These are phyloP conservation scores for Lacerta agilis DNA, from an alignment of 2,797 vertebrate genomes.

Conservation along the genomic window DNA sequence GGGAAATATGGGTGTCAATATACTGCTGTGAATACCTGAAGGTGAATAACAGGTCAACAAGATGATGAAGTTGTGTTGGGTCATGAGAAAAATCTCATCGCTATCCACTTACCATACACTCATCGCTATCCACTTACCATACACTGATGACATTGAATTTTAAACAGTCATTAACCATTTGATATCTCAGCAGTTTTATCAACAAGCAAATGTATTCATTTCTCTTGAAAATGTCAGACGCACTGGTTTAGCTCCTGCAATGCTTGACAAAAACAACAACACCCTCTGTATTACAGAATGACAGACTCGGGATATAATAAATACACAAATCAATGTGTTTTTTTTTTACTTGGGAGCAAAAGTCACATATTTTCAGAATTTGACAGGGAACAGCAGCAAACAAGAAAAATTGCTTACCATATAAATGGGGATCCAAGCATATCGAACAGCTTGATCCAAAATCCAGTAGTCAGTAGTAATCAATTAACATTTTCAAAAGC, in stretches of 20 bases:
- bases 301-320: background rate
- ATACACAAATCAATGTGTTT: background rate
- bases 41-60: background rate
- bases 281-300: background rate
- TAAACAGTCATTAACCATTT: background rate
- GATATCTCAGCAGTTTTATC: background rate
- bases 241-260: background rate
- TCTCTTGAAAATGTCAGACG: background rate
- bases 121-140: background rate
- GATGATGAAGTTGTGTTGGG: background rate
- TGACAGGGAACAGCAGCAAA: background rate
- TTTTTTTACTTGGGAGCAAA: background rate
- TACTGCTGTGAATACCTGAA: background rate
- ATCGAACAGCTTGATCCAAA: background rate
- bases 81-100: background rate
- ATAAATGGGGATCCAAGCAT: too few relatives aligned
- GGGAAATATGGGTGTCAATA: background rate
- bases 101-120: background rate
- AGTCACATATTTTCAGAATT: background rate
- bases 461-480: background rate
- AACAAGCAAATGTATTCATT: background rate
- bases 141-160: background rate
- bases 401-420: too few relatives aligned
- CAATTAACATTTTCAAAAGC: background rate
- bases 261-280: background rate